Evolutionary conservation across 2,888 invertebrate genomes (phyloP).

Genomic region (Mimumesa dahlbomi): DNA sequence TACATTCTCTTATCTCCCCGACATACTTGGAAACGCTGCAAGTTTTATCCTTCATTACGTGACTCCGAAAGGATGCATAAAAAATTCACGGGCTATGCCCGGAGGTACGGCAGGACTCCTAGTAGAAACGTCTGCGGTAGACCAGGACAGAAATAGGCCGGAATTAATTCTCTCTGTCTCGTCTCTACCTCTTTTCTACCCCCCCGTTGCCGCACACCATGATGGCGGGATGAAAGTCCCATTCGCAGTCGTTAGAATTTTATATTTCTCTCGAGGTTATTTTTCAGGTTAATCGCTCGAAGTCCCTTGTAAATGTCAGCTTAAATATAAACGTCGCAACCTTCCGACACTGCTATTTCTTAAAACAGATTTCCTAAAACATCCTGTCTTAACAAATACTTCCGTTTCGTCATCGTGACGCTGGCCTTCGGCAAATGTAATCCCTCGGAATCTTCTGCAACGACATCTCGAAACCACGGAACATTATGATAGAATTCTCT

Average conservation of each 20-base stretch:
- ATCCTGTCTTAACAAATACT: no score
- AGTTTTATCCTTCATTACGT: constrained; percentile 54
- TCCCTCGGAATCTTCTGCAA: no score
- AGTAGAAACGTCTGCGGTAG: constrained; percentile 36
- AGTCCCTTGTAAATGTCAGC: background rate
- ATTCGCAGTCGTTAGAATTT: constrained; percentile 6
- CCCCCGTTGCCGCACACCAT: background rate
- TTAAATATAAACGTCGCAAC: background rate
- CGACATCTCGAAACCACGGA: no score
- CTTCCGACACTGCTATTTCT: no score
- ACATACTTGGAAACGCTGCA: constrained; percentile 38
- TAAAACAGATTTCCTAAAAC: no score
- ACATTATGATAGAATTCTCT: no score
- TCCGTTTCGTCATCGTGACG: no score
- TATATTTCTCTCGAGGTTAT: background rate
- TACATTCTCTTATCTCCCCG: constrained; percentile 44
- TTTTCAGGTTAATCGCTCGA: background rate
- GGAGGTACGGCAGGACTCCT: background rate
- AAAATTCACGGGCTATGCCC: constrained; percentile 39
- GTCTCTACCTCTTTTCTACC: constrained; percentile 3
- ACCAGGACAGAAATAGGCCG: constrained; percentile 24
- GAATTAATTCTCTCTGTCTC: constrained; percentile 53
- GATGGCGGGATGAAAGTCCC: background rate
- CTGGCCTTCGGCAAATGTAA: no score
- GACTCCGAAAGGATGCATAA: constrained; percentile 45